Percentiles rank a stretch among this genome's conserved stretches.
phyloP scores from a whole-genome alignment of 2,797 vertebrate genomes.

The Peromyscus aztecus region DNA sequence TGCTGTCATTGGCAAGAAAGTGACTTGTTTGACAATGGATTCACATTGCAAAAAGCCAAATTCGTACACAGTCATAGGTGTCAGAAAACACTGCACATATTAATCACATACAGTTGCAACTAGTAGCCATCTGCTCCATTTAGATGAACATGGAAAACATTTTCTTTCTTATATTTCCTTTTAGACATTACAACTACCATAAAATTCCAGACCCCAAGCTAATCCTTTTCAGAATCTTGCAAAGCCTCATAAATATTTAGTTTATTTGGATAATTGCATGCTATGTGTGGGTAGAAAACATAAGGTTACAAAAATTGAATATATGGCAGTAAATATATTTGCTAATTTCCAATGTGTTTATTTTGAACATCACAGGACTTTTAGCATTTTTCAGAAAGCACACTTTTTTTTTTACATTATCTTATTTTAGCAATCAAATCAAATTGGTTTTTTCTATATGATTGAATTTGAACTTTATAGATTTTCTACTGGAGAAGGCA shows the following conservation, averaged over 20 bases:
- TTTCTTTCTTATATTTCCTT: conserved; percentile 44
- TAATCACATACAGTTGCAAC: conserved; percentile 33
- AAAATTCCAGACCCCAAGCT: not conserved
- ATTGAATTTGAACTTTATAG: conserved; percentile 67
- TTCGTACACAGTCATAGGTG: conserved; percentile 27
- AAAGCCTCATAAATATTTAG: conserved; percentile 30
- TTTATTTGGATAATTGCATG: not conserved
- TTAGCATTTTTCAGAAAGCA: conserved; percentile 36
- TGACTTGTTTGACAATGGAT: conserved; percentile 71
- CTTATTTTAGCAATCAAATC: conserved; percentile 56
- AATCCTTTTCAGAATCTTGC: conserved; percentile 37
- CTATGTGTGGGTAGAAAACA: not conserved
- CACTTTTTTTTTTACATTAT: conserved; percentile 30
- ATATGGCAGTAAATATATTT: conserved; percentile 11
- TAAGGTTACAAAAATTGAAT: not conserved
- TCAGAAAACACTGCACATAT: conserved; percentile 40
- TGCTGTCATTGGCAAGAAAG: conserved; percentile 18
- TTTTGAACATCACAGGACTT: conserved; percentile 41
- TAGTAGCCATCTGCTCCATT: conserved; percentile 40
- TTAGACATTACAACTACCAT: conserved; percentile 8
- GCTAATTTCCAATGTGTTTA: conserved; percentile 32
- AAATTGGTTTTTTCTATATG: conserved; percentile 22
- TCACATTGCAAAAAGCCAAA: conserved; percentile 56
- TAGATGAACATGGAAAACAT: conserved; percentile 56
- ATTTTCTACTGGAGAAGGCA: conserved; percentile 53